Conservation (phyloP, 2,113 vertebrate species). For the Chloroceryle aenea region DNA sequence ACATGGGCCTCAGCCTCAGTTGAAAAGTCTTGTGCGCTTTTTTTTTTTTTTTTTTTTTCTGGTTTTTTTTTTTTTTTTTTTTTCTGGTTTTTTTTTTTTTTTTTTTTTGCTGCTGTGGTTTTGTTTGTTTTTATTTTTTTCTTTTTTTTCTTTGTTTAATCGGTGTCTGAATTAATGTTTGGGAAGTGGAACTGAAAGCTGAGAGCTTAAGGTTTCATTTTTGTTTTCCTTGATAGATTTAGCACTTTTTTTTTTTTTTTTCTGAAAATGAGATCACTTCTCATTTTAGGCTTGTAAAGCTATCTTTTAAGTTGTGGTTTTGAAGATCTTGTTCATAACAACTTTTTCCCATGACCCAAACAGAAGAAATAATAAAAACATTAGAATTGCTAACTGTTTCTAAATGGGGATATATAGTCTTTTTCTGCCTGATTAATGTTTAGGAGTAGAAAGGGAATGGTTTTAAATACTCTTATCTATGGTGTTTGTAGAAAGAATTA, state of each 20-base stretch:
- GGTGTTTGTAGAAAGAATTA: neutral
- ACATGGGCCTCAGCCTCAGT: neutral
- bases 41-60: neutral
- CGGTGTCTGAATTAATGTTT: neutral
- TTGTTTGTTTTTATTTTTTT: neutral
- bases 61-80: neutral
- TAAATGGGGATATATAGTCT: neutral
- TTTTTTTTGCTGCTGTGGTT: neutral
- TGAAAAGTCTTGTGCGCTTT: neutral
- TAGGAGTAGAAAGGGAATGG: neutral
- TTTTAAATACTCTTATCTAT: neutral
- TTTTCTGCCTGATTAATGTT: neutral
- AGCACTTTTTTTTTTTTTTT: neutral
- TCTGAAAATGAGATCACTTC: neutral
- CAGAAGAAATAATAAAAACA: neutral
- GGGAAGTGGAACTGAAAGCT: neutral
- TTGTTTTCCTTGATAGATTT: neutral
- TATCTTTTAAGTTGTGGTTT: neutral
- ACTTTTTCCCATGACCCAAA: neutral
- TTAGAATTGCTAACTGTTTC: neutral
- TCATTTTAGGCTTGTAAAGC: neutral
- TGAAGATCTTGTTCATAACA: neutral
- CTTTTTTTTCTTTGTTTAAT: neutral
- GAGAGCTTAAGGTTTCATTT: neutral
- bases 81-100: neutral